Conservation (phyloP, 2,113 vertebrate genomes). For the Ifrita kowaldi region DNA sequence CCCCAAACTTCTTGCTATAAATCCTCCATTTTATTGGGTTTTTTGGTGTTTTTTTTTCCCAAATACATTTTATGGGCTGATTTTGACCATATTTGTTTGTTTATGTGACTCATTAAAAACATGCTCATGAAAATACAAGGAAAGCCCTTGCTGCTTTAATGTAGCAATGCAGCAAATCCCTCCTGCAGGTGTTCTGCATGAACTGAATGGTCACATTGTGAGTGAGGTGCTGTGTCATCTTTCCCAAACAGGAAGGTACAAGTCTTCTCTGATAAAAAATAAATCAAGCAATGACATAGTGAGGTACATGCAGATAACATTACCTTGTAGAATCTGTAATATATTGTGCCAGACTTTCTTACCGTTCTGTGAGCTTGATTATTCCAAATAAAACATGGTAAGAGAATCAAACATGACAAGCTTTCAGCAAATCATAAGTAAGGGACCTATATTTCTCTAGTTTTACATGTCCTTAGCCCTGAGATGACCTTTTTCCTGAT, state of each 20-base stretch:
- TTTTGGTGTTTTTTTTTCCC: rapidly evolving
- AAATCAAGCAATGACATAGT: not conserved
- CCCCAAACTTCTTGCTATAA: not conserved
- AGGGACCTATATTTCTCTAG: not conserved
- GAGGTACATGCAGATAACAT: not conserved
- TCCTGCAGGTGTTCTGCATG: not conserved
- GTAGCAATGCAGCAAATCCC: not conserved
- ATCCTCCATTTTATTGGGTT: not conserved
- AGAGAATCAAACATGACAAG: not conserved
- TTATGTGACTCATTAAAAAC: not conserved
- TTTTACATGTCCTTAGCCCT: not conserved
- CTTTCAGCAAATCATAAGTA: not conserved
- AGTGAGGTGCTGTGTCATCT: not conserved
- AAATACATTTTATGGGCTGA: not conserved
- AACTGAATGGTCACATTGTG: not conserved
- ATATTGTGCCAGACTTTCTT: not conserved
- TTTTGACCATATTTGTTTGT: not conserved
- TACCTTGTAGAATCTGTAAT: not conserved
- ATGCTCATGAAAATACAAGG: not conserved
- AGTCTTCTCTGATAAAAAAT: not conserved
- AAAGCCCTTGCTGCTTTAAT: not conserved
- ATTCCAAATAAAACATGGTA: not conserved
- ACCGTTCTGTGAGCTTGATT: not conserved
- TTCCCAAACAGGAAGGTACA: not conserved
- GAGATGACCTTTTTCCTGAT: not conserved